Evolutionary conservation across 2,113 vertebrate species (phyloP), one percentile per base, ranked within the genome.

Genomic region (Oreocharis arfaki): DNA sequence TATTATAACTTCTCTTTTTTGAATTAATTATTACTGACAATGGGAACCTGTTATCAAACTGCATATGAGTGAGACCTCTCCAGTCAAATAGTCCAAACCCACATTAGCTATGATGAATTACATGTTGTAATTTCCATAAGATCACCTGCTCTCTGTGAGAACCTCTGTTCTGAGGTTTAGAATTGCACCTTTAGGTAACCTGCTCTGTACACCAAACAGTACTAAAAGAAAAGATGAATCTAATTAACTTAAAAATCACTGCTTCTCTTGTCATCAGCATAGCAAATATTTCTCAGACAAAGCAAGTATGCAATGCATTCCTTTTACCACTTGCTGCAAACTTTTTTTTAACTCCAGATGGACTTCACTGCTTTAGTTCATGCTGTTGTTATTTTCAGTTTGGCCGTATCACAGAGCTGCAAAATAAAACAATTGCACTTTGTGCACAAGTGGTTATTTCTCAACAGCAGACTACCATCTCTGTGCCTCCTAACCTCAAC

Each of bases 231-330:
- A 91, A 86, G 50, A 28, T 85, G 82, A 93, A 96, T 88, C 59
- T 91, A 77, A 96, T 97, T 94, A 96, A 93, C 53, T 89, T 57
- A 50, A 85, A 92, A 94, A 76, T 59, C 77, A 73, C 46, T 50
- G 53, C 44, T 87, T 56, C 70, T 74, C 78, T 73, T 77, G 37
- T 42, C 39, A 80, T 55, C 77, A 89, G 59, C 60, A 50, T 7
- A 68, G 63, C 47, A 81, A 89, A 15, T 65, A 93, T 50, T 93
- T 89, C 63, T 53, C 57, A 76, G 59, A 37, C 53, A 69, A 76
- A 50, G 53, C 50, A 87, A 53, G 19, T 24, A 33, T 67, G 61
- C 67, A 73, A 7, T 35, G 10, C n/a, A 50, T 33, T 68, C 41
- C 53, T 85, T 68, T 76, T 27, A 52, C 4, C 44, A 22, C 32